Evolutionary conservation across 2,888 invertebrate genomes (phyloP), one percentile per base, ranked within the genome.

Genomic region (Cheilosia soror): DNA sequence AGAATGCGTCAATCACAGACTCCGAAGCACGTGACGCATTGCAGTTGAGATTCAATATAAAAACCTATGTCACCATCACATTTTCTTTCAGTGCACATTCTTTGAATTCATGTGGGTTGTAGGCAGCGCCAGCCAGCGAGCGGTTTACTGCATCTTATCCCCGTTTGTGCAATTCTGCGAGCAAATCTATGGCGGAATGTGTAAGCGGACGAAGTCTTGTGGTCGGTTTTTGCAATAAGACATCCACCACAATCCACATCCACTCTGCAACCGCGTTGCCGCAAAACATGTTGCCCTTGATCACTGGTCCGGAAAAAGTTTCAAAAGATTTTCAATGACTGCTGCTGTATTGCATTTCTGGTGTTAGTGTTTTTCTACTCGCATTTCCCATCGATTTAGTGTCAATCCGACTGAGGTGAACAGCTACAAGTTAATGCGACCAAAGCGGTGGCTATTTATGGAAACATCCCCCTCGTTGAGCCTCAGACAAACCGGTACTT

Each of bases 301-400:
- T 92, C 90, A 90, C 88, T 91, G 91, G 92, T 90, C 91, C 92
- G 91, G 92, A 92, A 92, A 91, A 91, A 75, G 81, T 85, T 85
- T 81, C 55, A 76, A 85, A 73, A 72, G 60, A 76, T 81, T 81
- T 84, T 77, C 72, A 85, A 81, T 85, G 85, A 63, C 76, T 84
- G 53, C 44, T 53, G 55, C 11, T 63, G 29, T 11, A 27, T 13
- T 60, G 47, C 72, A 71, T 84, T 65, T 73, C 65, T 57, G 71
- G 76, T 80, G 71, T 33, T 65, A 60, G 73, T 73, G 72, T 83
- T 69, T 80, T 78, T 63, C 69, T 73, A 58, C 75, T 44, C 51
- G 58, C 69, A 81, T 76, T 81, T 85, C 85, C 72, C 72, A 85
- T 85, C 62, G 76, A 72, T 77, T 85, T 85, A 85, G 81, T 80